Conservation (phyloP, 2,113 vertebrate species). For the Chaetorhynchus papuensis region DNA sequence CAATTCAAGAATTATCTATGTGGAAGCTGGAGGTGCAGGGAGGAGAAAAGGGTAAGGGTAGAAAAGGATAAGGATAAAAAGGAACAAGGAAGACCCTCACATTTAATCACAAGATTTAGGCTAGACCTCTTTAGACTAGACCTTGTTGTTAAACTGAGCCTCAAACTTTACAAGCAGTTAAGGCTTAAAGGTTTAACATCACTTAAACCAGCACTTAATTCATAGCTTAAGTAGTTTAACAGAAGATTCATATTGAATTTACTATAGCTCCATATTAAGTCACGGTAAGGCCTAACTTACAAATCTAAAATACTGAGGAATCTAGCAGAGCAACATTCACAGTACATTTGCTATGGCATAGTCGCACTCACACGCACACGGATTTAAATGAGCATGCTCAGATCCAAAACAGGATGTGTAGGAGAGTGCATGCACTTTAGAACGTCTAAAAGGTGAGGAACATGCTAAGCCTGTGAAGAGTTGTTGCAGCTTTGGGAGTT, state of each 20-base stretch:
- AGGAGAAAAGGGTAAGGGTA: background rate
- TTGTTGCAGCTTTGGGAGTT: background rate
- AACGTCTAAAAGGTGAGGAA: background rate
- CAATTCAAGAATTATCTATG: background rate
- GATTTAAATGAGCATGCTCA: background rate
- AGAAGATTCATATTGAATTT: background rate
- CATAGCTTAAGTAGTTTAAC: background rate
- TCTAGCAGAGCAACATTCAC: background rate
- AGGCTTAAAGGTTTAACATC: background rate
- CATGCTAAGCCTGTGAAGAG: background rate
- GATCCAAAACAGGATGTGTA: background rate
- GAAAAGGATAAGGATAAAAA: background rate
- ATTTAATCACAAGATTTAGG: background rate
- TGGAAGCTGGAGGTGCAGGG: background rate
- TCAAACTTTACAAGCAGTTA: background rate
- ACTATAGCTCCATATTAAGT: background rate
- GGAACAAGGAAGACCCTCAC: background rate
- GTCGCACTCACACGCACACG: accelerated
- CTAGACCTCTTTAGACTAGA: background rate
- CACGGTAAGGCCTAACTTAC: background rate
- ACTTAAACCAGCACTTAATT: background rate
- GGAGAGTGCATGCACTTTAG: background rate
- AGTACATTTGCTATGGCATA: background rate
- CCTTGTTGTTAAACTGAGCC: background rate
- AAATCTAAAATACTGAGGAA: background rate